Base-by-base conservation (phyloP, 2,113 vertebrate genomes). In the Marcusenius ussheri region DNA sequence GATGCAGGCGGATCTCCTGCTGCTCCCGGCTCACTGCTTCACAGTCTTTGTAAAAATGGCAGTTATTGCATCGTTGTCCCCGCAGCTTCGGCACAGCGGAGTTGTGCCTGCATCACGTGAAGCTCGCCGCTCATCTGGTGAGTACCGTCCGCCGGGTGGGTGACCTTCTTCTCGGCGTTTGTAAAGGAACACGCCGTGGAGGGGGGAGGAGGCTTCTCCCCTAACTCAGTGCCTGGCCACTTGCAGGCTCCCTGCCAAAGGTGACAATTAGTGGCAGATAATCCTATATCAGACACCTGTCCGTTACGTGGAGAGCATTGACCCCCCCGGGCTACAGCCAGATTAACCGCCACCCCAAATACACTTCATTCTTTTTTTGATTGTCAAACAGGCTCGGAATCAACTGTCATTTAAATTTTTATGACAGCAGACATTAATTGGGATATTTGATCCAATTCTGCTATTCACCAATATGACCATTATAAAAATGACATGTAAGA, bases 41-140 rank as follows among this genome's bases (percentile, higher is more conserved):
- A 19, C 74, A 42, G 31, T 80, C 35, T 42, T 5, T 80, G 13
- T 80, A 15, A 31, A 80, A 35, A 80, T 45, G 10, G 45, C 45
- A 87, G 1, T 51, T 31, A 53, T 8, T 24, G 42, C 51, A 31
- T 7, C 21, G 24, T 86, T 91, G 13, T 21, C 2, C 7, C 92
- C 83, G 1, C 93, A 99, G 98, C 47, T 99, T 97, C 31, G 98
- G 97, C 88, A 96, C 97, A 86, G 97, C 98, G 83, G 97, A 99
- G 88, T 95, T 99, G 77, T 98, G 98, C 88, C 95, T 97, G 46
- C 97, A 99, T 91, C 98, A 99, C 0, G 94, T 97, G 27, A 74
- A 92, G 56, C 91, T 99, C 8, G 92, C 97, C 19, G 97, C 97
- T 93, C 94, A 96, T 56, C 92, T 99, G 96, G 98, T 99, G 94